Base-by-base conservation (phyloP, 2,113 vertebrate genomes). In the Cheirogaleus medius region DNA sequence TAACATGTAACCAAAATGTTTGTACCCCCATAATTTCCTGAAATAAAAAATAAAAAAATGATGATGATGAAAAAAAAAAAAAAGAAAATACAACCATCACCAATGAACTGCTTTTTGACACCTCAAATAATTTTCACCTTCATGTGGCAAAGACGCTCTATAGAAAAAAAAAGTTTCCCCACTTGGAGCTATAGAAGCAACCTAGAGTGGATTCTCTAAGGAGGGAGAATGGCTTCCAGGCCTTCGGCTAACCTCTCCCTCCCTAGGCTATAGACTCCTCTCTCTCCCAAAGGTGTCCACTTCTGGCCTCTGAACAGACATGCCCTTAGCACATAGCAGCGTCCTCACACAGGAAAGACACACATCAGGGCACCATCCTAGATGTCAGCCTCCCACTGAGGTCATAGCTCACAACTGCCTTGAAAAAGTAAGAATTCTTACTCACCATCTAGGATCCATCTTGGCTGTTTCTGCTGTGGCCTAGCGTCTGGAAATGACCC, bases 391-490 rank as follows among this genome's bases (percentile, higher is more conserved):
- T 71, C 14, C 44, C 1, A 0, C 89, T 87, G 73, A 56, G 34
- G 32, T 58, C 39, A 37, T 42, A 86, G 83, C 34, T 71, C 63
- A 47, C 29, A 88, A 42, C 7, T 42, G 7, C 12, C 18, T 76
- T 77, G 87, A 77, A 58, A 96, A 11, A 87, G 27, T 17, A 47
- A 90, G 23, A 86, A 71, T 2, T 3, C 17, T 63, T 32, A 81
- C 98, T 98, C 58, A 98, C 98, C 94, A 27, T 73, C 34, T 2
- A 20, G 66, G 68, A 80, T 32, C 74, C 83, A 84, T 94, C 92
- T 60, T 49, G 29, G 6, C 27, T 63, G 69, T 15, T 34, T 74
- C 68, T 52, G 44, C 42, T 6, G 25, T 47, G 52, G 8, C 2
- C 77, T 29, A 25, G 49, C 0, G 44, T 37, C 73, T 39, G 42